Evolutionary conservation across 2,888 invertebrate species (phyloP).

Genomic region (Erebia palarica): DNA sequence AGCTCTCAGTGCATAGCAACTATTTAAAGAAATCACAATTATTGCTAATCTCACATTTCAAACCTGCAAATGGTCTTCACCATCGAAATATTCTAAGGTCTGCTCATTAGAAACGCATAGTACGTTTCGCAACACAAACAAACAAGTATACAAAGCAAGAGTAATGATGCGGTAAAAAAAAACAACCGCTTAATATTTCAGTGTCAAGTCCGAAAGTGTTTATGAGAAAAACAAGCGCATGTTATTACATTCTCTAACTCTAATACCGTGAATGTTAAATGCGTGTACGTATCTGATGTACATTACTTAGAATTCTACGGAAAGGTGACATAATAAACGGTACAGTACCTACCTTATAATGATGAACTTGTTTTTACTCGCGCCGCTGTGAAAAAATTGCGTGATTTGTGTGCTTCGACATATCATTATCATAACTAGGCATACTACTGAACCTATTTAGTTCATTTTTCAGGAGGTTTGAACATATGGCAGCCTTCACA

Average conservation of each 20-base stretch:
- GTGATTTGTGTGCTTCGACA: not conserved
- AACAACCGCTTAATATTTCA: conserved; percentile 18
- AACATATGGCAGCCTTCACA: too few relatives aligned
- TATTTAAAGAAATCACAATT: too few relatives aligned
- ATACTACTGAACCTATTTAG: too few relatives aligned
- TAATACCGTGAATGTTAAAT: not conserved
- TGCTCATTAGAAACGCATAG: not conserved
- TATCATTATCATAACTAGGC: too few relatives aligned
- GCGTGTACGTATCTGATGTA: not conserved
- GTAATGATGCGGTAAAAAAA: conserved; percentile 27
- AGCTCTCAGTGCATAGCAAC: too few relatives aligned
- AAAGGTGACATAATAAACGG: not conserved
- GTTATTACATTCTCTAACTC: not conserved
- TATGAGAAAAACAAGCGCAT: not conserved
- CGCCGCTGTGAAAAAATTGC: not conserved
- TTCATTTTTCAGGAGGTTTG: too few relatives aligned
- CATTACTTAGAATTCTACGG: not conserved
- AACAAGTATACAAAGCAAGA: conserved; percentile 22
- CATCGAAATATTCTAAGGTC: too few relatives aligned
- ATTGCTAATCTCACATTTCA: too few relatives aligned
- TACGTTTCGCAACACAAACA: conserved; percentile 36
- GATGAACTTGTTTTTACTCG: too few relatives aligned
- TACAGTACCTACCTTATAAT: too few relatives aligned
- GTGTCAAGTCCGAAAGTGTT: conserved; percentile 19
- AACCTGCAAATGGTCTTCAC: too few relatives aligned